Percentiles rank a stretch among this genome's conserved stretches.
Conservation (phyloP, 64 coral and sea anemone genomes). For the Stichodactyla mertensii region DNA sequence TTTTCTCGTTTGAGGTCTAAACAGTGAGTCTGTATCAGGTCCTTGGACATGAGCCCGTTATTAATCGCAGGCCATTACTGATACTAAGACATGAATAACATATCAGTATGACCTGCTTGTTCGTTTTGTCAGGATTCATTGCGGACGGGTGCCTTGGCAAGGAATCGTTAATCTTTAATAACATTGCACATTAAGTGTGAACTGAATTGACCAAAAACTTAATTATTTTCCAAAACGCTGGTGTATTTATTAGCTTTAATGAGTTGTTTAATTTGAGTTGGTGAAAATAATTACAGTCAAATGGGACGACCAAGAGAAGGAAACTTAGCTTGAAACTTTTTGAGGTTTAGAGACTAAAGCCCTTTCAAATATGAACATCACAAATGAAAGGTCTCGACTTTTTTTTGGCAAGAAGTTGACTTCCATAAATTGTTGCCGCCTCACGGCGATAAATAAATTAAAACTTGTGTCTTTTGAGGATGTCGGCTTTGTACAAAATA, state of each 20-base stretch:
- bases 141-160: neutral
- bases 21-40: neutral
- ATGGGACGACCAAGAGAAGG: neutral
- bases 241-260: conserved; percentile 13
- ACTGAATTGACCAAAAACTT: conserved; percentile 9
- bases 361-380: neutral
- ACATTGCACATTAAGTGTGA: neutral
- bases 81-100: neutral
- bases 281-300: neutral
- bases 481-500: neutral
- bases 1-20: neutral
- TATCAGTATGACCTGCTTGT: neutral
- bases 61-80: neutral
- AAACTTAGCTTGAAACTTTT: neutral
- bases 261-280: neutral
- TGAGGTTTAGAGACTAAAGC: neutral
- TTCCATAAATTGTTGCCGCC: neutral
- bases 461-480: neutral
- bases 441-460: neutral
- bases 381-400: neutral
- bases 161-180: neutral
- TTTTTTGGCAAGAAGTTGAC: conserved; percentile 6
- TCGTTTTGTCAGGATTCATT: neutral
- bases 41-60: neutral
- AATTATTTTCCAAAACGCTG: conserved; percentile 11